Conservation (phyloP, 2,888 invertebrate species). For the Mimas tiliae region DNA sequence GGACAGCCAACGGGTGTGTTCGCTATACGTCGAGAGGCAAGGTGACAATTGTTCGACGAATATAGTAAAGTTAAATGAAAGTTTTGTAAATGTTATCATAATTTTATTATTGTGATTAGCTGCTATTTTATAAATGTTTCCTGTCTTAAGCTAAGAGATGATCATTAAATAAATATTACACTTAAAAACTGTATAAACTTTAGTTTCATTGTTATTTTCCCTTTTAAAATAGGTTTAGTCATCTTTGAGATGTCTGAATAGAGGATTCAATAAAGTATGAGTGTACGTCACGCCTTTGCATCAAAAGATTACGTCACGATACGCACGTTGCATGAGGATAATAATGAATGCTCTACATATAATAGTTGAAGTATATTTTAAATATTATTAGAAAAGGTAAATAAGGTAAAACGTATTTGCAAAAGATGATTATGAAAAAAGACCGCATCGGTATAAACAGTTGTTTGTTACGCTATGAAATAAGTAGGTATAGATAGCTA, state of each 20-base stretch:
- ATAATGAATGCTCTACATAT: neutral
- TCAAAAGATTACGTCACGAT: neutral
- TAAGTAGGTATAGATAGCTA: no score
- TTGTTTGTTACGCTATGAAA: no score
- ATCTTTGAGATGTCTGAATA: neutral
- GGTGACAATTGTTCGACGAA: conserved; percentile 48
- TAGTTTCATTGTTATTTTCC: conserved; percentile 20
- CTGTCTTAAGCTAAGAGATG: conserved; percentile 78
- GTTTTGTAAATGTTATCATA: conserved; percentile 78
- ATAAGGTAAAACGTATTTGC: no score
- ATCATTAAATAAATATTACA: conserved; percentile 75
- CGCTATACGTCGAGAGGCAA: conserved; percentile 41
- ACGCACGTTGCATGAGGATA: neutral
- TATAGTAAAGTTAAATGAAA: conserved; percentile 55
- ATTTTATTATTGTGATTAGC: conserved; percentile 79
- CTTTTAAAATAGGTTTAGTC: neutral
- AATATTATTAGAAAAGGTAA: no score
- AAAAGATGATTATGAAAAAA: no score
- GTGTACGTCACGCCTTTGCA: neutral
- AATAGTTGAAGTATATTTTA: neutral
- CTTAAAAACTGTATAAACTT: conserved; percentile 45
- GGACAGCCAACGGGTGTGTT: neutral
- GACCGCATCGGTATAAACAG: no score
- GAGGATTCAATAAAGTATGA: neutral
- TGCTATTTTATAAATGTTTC: conserved; percentile 81